Evolutionary conservation across 2,888 invertebrate genomes (phyloP).

Genomic region (Troides helena): DNA sequence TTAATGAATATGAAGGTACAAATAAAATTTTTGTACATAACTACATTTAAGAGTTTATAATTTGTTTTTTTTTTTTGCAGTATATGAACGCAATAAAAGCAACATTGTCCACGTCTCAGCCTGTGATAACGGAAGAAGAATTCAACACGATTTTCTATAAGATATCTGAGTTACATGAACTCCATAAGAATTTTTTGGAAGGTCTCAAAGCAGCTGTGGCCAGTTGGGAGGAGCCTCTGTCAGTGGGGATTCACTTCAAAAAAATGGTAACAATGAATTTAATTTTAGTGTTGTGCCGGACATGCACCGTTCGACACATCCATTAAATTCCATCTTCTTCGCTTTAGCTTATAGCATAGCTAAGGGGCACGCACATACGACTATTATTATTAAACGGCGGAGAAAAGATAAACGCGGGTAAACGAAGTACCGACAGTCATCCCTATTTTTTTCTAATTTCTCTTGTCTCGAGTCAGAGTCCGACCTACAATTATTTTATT

Average conservation of each 20-base stretch:
- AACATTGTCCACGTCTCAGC: conserved; percentile 92
- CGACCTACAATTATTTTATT: no score
- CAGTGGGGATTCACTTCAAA: conserved; percentile 93
- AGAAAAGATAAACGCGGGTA: no score
- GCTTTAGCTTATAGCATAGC: no score
- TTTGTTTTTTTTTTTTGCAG: conserved; percentile 70
- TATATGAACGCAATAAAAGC: conserved; percentile 96
- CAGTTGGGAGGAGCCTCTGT: conserved; percentile 86
- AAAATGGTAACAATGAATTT: conserved; percentile 80
- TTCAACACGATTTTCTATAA: conserved; percentile 95
- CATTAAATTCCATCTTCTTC: no score
- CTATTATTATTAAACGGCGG: no score
- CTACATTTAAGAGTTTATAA: no score
- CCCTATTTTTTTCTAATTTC: no score
- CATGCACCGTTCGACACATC: no score
- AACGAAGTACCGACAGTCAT: no score
- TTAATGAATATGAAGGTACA: neutral
- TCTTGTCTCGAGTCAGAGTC: no score
- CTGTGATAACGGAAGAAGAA: conserved; percentile 93
- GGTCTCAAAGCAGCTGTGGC: conserved; percentile 85
- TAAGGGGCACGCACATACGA: no score
- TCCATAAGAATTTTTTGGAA: conserved; percentile 91
- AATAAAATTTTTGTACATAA: neutral
- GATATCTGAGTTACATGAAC: conserved; percentile 91
- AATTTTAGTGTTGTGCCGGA: no score